phyloP scores from a whole-genome alignment of 2,888 invertebrate species.

The Troglohyphantes excavatus region DNA sequence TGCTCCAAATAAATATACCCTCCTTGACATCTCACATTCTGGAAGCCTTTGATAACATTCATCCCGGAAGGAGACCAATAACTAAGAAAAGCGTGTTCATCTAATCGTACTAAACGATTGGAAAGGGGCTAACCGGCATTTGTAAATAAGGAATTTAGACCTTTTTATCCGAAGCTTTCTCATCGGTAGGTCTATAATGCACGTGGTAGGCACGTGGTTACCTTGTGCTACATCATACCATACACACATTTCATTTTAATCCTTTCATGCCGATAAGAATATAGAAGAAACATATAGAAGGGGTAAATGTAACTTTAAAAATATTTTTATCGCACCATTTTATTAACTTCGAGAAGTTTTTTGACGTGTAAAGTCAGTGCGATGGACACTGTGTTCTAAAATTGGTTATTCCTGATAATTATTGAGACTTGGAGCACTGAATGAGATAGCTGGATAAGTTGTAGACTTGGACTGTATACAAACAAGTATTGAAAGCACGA shows the following conservation, averaged over 20 bases:
- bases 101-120: not conserved
- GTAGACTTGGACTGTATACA: not conserved
- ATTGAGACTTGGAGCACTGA: not conserved
- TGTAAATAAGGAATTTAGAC: not conserved
- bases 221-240: not conserved
- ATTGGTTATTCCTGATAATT: not conserved
- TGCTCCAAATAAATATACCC: not conserved
- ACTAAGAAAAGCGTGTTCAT: not conserved
- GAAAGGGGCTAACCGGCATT: not conserved
- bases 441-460: not conserved
- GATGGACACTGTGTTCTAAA: not conserved
- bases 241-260: not conserved
- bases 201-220: not conserved
- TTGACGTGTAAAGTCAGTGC: not conserved
- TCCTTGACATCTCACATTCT: not conserved
- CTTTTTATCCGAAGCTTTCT: not conserved
- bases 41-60: not conserved
- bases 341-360: not conserved
- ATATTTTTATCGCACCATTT: not conserved
- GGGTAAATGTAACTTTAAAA: too few species aligned
- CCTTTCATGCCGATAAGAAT: not conserved
- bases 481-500: not conserved
- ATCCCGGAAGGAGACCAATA: not conserved
- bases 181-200: not conserved
- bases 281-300: not conserved